Base-by-base conservation (phyloP, 2,888 invertebrate species). In the Pandemis cinnamomeana region DNA sequence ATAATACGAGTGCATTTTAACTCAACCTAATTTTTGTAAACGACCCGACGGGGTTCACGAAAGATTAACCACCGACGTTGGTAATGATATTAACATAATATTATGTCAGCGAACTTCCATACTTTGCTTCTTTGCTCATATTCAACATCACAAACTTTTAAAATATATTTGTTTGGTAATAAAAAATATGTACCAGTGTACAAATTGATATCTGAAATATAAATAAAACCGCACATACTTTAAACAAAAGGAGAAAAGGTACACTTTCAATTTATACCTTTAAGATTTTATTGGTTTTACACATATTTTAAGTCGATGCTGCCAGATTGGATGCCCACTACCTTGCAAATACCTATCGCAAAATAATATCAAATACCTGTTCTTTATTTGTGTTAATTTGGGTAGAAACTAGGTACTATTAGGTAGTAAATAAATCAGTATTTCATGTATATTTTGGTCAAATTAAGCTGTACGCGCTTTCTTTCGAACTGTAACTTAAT, bases 21-120 rank as follows among this genome's bases (percentile, higher is more conserved):
- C 87, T 84, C 83, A 86, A 89, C 84, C 85, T 88, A 88, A 90
- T 93, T 91, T 91, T 89, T 87, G 82, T 84, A 89, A 90, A 89
- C 90, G 91, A 88, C 89, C 86, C 89, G 83, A 81, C 84, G 77
- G 79, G 81, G 82, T 90, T 92, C 89, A 91, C 92, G 92, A 89
- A 83, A 92, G 90, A 94, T 94, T 94, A 93, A 90, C 92, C 92
- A 86, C 89, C 79, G 82, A 78, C 80, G 79, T 78, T 82, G 79
- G 79, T 78, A 80, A 81, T 81, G 79, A 76, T 85, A 91, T 90
- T 91, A 87, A 79, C 89, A 91, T 91, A 81, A 90, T 85, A 89
- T 80, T 83, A 80, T 77, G 75, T 61, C 73, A 61, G 60, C 70
- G 60, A 73, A 66, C 66, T 66, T 69, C 15, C 64, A 51, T 53